Conservation (phyloP, 2,113 vertebrate species). For the Ictidomys tridecemlineatus region DNA sequence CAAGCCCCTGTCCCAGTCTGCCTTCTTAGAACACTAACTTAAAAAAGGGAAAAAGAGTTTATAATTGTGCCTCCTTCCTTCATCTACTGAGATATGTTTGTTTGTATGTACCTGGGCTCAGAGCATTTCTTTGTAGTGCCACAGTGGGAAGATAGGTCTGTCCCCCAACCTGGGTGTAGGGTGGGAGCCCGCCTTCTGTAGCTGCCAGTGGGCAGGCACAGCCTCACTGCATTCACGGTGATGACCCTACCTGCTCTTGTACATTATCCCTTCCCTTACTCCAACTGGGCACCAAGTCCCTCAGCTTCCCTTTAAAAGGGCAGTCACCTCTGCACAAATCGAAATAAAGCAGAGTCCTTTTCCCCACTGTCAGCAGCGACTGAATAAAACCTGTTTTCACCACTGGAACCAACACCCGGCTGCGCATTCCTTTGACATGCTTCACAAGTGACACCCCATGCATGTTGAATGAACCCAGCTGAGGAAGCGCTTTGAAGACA, state of each 20-base stretch:
- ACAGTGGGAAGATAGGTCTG: neutral
- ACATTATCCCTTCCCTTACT: neutral
- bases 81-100: neutral
- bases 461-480: accelerated
- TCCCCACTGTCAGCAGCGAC: neutral
- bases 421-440: neutral
- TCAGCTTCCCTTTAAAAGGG: neutral
- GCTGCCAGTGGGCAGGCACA: neutral
- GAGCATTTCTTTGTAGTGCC: neutral
- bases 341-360: neutral
- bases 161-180: no score
- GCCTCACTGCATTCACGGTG: neutral
- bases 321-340: neutral
- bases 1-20: neutral
- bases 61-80: neutral
- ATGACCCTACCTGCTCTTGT: neutral
- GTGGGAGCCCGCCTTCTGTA: neutral
- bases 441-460: neutral
- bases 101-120: neutral
- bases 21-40: neutral
- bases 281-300: neutral
- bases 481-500: no score
- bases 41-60: neutral
- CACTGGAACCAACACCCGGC: neutral
- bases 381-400: neutral